phyloP scores from a whole-genome alignment of 2,797 vertebrate genomes.

The Brotula barbata region DNA sequence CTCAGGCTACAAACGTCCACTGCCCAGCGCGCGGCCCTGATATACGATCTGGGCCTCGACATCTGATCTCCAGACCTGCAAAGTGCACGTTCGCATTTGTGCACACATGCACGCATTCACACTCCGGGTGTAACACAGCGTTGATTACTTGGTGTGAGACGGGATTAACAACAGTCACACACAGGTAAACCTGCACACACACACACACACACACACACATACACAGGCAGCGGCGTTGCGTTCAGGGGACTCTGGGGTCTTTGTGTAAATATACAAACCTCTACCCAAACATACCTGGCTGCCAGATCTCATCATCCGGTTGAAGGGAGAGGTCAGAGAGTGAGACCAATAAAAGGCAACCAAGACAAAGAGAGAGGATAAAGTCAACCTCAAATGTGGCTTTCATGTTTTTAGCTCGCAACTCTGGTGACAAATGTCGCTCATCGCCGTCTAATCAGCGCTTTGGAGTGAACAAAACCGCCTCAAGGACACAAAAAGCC shows the following conservation, averaged over 20 bases:
- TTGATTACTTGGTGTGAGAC: conserved; percentile 43
- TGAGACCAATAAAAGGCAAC: conserved; percentile 53
- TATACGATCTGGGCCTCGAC: conserved; percentile 62
- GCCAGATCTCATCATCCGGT: conserved; percentile 75
- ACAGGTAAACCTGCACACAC: conserved; percentile 40
- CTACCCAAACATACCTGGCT: conserved; percentile 71
- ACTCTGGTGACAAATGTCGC: conserved; percentile 22
- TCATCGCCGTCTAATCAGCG: conserved; percentile 1
- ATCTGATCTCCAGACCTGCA: conserved; percentile 67
- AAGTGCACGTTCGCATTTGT: conserved; percentile 62
- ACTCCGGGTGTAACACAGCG: conserved; percentile 52
- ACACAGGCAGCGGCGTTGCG: conserved; percentile 51
- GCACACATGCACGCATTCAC: conserved; percentile 42
- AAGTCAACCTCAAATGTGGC: conserved; percentile 25
- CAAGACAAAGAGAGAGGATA: conserved; percentile 48
- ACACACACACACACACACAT: conserved; percentile 35
- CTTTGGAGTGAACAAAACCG: neutral
- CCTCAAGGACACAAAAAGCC: too few species aligned
- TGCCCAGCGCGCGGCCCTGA: conserved; percentile 47
- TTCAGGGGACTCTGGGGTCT: conserved; percentile 69
- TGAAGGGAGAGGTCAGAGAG: conserved; percentile 65
- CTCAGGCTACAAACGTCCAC: conserved; percentile 13
- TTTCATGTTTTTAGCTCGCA: conserved; percentile 17
- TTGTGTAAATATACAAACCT: conserved; percentile 80
- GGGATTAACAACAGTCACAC: conserved; percentile 46